These are phyloP conservation scores for Saturnia japonica DNA, from an alignment of 2,888 invertebrate genomes.

Conservation along the genomic window DNA sequence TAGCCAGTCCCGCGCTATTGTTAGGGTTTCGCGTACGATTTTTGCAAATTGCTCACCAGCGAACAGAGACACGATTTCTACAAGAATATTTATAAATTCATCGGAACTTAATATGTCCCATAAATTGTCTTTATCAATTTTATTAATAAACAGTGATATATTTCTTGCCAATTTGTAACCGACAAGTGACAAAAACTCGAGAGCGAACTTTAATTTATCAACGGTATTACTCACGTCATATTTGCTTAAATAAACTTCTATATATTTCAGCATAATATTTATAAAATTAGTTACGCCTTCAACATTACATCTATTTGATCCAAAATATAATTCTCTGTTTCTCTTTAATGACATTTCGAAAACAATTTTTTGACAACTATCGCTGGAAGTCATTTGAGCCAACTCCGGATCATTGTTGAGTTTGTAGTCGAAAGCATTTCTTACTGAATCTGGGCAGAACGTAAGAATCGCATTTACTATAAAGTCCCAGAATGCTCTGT, in stretches of 20 bases:
- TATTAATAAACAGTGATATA: neutral
- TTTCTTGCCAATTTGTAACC: neutral
- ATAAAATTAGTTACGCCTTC: conserved; percentile 19
- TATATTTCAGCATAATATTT: conserved; percentile 16
- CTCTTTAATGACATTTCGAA: conserved; percentile 43
- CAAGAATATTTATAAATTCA: conserved; percentile 7
- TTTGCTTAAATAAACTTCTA: conserved; percentile 16
- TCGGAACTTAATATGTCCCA: conserved; percentile 4
- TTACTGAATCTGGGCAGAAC: conserved; percentile 34
- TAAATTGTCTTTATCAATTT: conserved; percentile 9
- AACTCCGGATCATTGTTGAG: conserved; percentile 41
- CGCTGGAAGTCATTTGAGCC: conserved; percentile 27
- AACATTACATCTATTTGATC: neutral
- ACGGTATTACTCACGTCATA: conserved; percentile 16
- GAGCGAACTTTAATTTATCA: neutral
- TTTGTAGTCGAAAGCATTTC: conserved; percentile 46
- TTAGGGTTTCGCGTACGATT: conserved; percentile 1
- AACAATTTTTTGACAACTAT: conserved; percentile 35
- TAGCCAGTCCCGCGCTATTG: neutral
- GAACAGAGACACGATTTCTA: neutral
- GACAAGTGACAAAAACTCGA: neutral
- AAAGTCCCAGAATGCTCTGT: conserved; percentile 37
- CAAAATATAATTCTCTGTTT: conserved; percentile 3
- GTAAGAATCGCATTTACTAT: conserved; percentile 40
- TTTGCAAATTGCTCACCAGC: neutral